Evolutionary conservation across 2,113 vertebrate genomes (phyloP).

Genomic region (Thomomys bottae): DNA sequence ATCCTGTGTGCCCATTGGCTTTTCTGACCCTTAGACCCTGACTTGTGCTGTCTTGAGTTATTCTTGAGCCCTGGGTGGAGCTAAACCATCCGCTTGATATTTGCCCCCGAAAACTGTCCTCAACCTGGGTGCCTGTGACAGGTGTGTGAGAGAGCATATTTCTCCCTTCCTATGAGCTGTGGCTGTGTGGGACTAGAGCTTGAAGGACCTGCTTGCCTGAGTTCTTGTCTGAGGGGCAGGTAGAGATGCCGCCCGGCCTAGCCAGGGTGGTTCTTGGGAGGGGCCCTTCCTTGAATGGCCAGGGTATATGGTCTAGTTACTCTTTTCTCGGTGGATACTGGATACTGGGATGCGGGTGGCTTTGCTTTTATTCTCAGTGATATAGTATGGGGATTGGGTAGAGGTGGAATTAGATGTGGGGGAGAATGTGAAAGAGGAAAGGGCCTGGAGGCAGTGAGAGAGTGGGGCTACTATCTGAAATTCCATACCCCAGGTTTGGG

Average conservation of each 20-base stretch:
- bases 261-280: too few relatives aligned
- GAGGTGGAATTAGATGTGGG: background rate
- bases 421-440: background rate
- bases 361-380: background rate
- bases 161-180: background rate
- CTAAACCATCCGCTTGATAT: background rate
- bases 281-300: rapidly evolving
- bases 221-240: background rate
- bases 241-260: too few relatives aligned
- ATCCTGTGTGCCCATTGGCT: background rate
- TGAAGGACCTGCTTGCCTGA: background rate
- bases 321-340: background rate
- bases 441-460: background rate
- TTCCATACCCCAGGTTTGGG: too few relatives aligned
- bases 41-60: background rate
- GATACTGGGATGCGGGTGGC: background rate
- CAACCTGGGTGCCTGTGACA: background rate
- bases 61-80: background rate
- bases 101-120: background rate
- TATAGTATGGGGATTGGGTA: background rate
- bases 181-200: background rate
- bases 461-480: background rate
- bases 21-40: background rate
- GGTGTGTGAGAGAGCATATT: background rate
- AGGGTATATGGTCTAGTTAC: background rate